phyloP scores from a whole-genome alignment of 2,113 vertebrate genomes.

The Saiga tatarica region DNA sequence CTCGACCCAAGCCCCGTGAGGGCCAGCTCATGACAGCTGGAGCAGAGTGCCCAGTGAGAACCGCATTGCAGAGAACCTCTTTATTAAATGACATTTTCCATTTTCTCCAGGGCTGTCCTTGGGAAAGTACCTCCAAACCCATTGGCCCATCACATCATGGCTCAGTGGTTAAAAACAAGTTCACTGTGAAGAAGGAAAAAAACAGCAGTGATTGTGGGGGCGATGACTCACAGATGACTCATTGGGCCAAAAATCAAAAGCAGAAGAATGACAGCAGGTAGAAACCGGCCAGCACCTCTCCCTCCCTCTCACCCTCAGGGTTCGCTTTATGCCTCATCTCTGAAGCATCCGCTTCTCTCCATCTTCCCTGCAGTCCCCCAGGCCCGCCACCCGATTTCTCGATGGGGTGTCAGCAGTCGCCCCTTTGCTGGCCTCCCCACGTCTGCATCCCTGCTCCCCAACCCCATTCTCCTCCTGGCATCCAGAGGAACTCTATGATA shows the following conservation, averaged over 20 bases:
- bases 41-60: background rate
- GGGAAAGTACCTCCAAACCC: background rate
- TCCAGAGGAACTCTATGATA: background rate
- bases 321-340: background rate
- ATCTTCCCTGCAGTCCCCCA: background rate
- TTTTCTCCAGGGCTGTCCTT: background rate
- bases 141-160: background rate
- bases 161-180: constrained; percentile 45
- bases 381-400: background rate
- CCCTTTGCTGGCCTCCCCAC: background rate
- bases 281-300: background rate
- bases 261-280: background rate
- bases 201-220: background rate
- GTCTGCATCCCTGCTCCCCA: background rate
- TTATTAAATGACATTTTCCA: background rate
- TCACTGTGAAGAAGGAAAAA: background rate
- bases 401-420: background rate
- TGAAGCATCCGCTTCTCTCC: background rate
- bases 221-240: constrained; percentile 9
- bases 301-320: background rate
- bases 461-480: background rate
- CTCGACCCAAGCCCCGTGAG: rapidly evolving
- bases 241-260: background rate
- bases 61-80: background rate
- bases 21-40: background rate